phyloP scores from a whole-genome alignment of 2,797 vertebrate species.

The Tapera naevia region DNA sequence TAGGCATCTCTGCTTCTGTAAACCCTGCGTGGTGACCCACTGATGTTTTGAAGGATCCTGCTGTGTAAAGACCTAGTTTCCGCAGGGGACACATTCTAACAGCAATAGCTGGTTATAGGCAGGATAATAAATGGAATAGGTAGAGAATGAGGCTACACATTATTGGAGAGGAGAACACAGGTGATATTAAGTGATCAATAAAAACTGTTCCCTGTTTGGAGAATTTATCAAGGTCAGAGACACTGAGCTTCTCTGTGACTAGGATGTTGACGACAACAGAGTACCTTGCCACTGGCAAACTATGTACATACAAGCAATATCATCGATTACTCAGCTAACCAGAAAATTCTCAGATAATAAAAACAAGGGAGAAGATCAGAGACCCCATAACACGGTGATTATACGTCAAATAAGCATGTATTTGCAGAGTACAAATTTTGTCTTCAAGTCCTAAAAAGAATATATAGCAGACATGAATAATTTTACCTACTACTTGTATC shows the following conservation, averaged over 20 bases:
- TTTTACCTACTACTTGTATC: background rate
- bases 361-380: background rate
- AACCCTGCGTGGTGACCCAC: slow-evolving; percentile 72
- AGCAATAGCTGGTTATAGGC: slow-evolving; percentile 74
- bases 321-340: background rate
- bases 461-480: background rate
- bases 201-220: slow-evolving; percentile 67
- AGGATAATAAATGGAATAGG: slow-evolving; percentile 76
- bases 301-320: background rate
- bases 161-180: slow-evolving; percentile 68
- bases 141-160: slow-evolving; percentile 67
- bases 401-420: background rate
- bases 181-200: slow-evolving; percentile 76
- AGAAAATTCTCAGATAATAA: slow-evolving; percentile 8
- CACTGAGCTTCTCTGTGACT: slow-evolving; percentile 21
- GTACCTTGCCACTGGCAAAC: background rate
- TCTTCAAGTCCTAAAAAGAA: background rate
- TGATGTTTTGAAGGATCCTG: slow-evolving; percentile 76
- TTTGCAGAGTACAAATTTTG: background rate
- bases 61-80: slow-evolving; percentile 83
- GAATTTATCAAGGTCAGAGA: slow-evolving; percentile 79
- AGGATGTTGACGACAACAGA: slow-evolving; percentile 40
- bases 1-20: slow-evolving; percentile 72
- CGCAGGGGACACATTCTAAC: slow-evolving; percentile 69
- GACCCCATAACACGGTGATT: background rate